A percentile compares a stretch with the other conserved stretches of the same genome.
Conservation (phyloP, 2,797 vertebrate species). For the Simalia tracyae region DNA sequence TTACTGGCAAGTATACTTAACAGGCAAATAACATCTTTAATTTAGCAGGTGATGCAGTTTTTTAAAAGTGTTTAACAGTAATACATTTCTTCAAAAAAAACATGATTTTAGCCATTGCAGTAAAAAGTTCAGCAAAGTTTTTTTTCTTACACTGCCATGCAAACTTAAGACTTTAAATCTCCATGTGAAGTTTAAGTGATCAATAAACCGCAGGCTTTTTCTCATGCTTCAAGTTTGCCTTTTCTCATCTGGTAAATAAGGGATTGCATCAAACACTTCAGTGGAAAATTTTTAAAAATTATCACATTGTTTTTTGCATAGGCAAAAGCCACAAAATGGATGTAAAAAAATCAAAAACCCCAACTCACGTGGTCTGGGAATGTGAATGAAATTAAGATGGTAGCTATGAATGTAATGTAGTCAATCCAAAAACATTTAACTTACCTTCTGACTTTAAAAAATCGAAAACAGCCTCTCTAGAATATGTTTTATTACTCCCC, state of each 20-base stretch:
- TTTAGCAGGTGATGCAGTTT: neutral
- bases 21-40: neutral
- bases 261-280: neutral
- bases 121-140: neutral
- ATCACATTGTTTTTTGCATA: neutral
- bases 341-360: neutral
- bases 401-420: neutral
- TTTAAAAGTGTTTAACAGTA: neutral
- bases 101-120: neutral
- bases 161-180: neutral
- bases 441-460: neutral
- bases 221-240: neutral
- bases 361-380: neutral
- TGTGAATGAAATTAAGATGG: neutral
- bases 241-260: neutral
- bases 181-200: neutral
- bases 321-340: neutral
- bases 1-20: neutral
- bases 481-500: neutral
- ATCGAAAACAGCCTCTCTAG: neutral
- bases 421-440: neutral
- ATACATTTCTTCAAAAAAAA: neutral
- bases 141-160: neutral
- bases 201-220: neutral
- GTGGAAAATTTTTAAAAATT: neutral